Base-by-base conservation (phyloP, 2,797 vertebrate species). In the Liasis olivaceus region DNA sequence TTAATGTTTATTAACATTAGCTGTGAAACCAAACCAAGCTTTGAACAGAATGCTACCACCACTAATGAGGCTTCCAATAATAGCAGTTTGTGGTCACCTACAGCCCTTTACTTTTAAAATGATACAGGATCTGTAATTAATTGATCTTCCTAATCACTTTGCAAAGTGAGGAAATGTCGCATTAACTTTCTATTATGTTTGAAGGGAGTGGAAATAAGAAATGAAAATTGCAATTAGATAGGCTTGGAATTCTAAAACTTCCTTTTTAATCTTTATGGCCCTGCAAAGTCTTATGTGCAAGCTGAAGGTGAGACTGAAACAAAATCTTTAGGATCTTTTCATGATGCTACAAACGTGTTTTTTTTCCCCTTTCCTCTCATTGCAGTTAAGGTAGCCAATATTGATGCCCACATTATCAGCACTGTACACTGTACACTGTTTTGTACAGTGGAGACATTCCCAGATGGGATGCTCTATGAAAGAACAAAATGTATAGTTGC, bases 31-130 rank as follows among this genome's bases (percentile, higher is more conserved):
- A 9, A 94, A 92, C 22, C 92, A 77, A 0, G 0, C 1, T 91
- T 94, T 92, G 56, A 31, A n/a, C 51, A 13, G 28, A 89, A 60
- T 88, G 56, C 81, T 84, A 90, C 85, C 90, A 42, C 47, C 63
- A 69, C 63, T 90, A 93, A 56, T 89, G 1, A 4, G 90, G 12
- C 26, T 93, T 92, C 77, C 56, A 92, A 89, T 58, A 77, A 14
- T 90, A 90, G 62, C 28, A 90, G n/a, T n/a, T 95, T 2, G 58
- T 92, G 92, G 63, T 95, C 36, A 72, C 26, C 54, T 28, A 93
- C 17, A 58, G 91, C 15, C 3, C 88, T 93, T 56, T 66, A 0
- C 89, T 95, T 36, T 86, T 51, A 92, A 51, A 92, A 81, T 69
- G 13, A 63, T 88, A 72, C 66, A 58, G 63, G 90, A 93, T 47